These are phyloP conservation scores for Danio choprae DNA, from an alignment of 2,797 vertebrate genomes.

Conservation along the genomic window DNA sequence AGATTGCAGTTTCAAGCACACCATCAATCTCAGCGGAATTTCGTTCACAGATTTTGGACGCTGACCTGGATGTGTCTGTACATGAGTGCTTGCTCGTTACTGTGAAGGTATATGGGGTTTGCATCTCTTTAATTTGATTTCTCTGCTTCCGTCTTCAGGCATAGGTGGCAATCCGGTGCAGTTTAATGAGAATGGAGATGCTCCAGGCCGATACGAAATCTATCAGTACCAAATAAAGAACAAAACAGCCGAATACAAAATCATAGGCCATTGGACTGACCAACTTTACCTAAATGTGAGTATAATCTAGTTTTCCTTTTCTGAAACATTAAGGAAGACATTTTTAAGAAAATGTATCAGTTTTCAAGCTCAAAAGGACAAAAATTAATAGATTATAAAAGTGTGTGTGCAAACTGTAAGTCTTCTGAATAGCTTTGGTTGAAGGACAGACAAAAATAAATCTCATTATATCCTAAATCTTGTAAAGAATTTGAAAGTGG, in stretches of 20 bases:
- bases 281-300: constrained; percentile 91
- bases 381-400: neutral
- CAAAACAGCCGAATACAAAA: constrained; percentile 89
- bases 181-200: constrained; percentile 96
- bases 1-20: constrained; percentile 8
- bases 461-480: neutral
- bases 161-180: constrained; percentile 95
- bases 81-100: neutral
- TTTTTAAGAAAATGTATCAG: neutral
- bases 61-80: constrained; percentile 20
- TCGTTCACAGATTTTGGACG: neutral
- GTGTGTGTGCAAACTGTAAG: neutral
- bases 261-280: constrained; percentile 95
- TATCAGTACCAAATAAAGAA: constrained; percentile 97
- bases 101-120: constrained; percentile 25
- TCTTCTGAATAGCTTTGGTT: neutral
- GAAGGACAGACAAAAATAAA: neutral
- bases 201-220: constrained; percentile 95
- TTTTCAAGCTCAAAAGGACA: neutral
- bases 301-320: no score
- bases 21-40: constrained; percentile 28
- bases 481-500: neutral
- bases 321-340: neutral
- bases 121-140: constrained; percentile 23
- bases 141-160: constrained; percentile 73